Percentiles rank a stretch among this genome's conserved stretches.
phyloP scores from a whole-genome alignment of 2,888 invertebrate species.

The Seira sanloemensis region DNA sequence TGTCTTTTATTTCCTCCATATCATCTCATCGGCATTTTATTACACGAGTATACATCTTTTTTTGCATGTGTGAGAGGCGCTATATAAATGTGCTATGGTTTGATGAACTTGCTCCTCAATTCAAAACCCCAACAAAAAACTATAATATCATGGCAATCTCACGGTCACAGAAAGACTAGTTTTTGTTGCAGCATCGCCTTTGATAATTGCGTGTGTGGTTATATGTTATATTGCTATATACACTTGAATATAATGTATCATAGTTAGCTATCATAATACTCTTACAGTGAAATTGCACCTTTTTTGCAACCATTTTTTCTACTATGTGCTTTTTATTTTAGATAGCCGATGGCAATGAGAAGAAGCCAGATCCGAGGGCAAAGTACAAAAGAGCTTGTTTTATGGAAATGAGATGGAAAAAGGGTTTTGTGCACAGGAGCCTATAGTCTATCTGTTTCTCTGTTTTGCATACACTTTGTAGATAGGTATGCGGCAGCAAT shows the following conservation, averaged over 20 bases:
- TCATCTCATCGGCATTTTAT: background rate
- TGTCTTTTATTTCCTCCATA: background rate
- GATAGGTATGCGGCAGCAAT: background rate
- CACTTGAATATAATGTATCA: background rate
- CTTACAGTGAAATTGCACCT: background rate
- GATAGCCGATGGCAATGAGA: conserved; percentile 37
- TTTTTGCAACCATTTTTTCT: conserved; percentile 32
- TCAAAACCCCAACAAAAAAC: background rate
- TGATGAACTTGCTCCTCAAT: conserved; percentile 29
- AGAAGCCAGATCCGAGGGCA: conserved; percentile 24
- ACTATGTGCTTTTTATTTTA: background rate
- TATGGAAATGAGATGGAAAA: conserved; percentile 8
- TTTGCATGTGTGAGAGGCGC: background rate
- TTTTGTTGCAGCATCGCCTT: background rate
- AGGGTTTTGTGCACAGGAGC: background rate
- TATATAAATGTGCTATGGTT: background rate
- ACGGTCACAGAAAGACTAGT: background rate
- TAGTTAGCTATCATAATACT: background rate
- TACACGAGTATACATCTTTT: background rate
- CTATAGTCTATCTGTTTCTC: background rate
- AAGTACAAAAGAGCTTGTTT: conserved; percentile 30
- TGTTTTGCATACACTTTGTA: no score
- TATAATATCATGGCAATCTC: background rate
- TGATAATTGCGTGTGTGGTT: background rate
- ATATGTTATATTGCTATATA: no score